Evolutionary conservation across 2,113 vertebrate species (phyloP).

Genomic region (Hippocampus barbouri): DNA sequence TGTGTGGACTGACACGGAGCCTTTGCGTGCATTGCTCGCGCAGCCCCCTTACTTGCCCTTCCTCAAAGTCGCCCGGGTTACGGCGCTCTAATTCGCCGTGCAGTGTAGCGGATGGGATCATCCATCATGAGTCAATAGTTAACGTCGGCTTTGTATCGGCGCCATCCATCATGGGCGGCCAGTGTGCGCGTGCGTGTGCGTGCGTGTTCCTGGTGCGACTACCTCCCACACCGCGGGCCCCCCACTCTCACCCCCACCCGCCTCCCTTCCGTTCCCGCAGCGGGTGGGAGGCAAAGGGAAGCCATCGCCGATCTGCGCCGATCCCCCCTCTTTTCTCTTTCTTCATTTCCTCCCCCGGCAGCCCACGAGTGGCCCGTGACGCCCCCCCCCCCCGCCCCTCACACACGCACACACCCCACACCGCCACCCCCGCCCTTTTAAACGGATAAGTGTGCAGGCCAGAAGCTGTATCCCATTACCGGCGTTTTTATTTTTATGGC

Average conservation of each 20-base stretch:
- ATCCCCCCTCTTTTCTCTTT: constrained; percentile 38
- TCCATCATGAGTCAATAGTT: constrained; percentile 81
- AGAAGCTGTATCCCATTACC: constrained; percentile 63
- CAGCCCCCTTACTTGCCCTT: not conserved
- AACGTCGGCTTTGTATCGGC: constrained; percentile 69
- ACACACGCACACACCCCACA: too few relatives aligned
- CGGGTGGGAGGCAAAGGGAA: constrained; percentile 22
- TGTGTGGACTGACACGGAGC: constrained; percentile 35
- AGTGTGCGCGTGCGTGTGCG: constrained; percentile 20
- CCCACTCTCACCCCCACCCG: constrained; percentile 36
- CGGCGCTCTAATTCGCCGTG: constrained; percentile 57
- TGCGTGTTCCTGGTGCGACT: constrained; percentile 40
- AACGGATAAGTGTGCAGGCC: constrained; percentile 46
- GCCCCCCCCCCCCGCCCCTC: not conserved
- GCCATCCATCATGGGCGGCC: constrained; percentile 67
- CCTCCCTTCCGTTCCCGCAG: constrained; percentile 59
- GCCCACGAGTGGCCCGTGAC: constrained; percentile 27
- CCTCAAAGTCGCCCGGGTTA: constrained; percentile 51
- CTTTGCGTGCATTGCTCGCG: constrained; percentile 6
- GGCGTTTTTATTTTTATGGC: constrained; percentile 66
- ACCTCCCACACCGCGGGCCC: constrained; percentile 46
- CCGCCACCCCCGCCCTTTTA: constrained; percentile 12
- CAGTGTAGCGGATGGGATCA: constrained; percentile 65
- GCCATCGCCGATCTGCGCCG: constrained; percentile 23
- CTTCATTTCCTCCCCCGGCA: constrained; percentile 11